phyloP scores from a whole-genome alignment of 2,888 invertebrate genomes.

The Ormyrus labotus region DNA sequence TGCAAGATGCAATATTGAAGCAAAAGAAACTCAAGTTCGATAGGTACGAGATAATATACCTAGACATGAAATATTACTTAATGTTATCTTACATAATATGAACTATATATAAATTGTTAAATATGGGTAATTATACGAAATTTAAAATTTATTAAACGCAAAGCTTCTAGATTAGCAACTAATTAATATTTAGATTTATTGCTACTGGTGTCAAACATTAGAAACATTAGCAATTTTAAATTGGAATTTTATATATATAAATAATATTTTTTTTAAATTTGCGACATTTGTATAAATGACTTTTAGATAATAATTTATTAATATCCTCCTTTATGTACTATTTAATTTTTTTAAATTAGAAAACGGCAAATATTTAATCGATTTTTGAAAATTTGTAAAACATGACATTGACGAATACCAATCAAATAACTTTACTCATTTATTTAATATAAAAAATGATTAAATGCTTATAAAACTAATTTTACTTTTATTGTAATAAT shows the following conservation, averaged over 20 bases:
- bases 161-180: neutral
- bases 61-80: slow-evolving; percentile 43
- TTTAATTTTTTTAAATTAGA: too few relatives aligned
- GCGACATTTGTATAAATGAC: too few relatives aligned
- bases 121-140: slow-evolving; percentile 16
- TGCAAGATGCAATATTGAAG: slow-evolving; percentile 32
- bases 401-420: too few relatives aligned
- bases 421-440: neutral
- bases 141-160: neutral
- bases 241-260: too few relatives aligned
- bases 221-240: too few relatives aligned
- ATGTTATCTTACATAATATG: slow-evolving; percentile 32
- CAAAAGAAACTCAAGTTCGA: slow-evolving; percentile 44
- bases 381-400: too few relatives aligned
- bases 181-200: neutral
- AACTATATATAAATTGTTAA: slow-evolving; percentile 38
- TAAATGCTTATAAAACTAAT: neutral
- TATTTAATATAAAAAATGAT: too few relatives aligned
- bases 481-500: slow-evolving; percentile 18
- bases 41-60: slow-evolving; percentile 25
- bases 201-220: too few relatives aligned
- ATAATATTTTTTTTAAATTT: too few relatives aligned
- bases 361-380: too few relatives aligned
- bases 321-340: too few relatives aligned
- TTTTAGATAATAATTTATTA: too few relatives aligned